Evolutionary conservation across 2,113 vertebrate genomes (phyloP).

Genomic region (Rynchops niger): DNA sequence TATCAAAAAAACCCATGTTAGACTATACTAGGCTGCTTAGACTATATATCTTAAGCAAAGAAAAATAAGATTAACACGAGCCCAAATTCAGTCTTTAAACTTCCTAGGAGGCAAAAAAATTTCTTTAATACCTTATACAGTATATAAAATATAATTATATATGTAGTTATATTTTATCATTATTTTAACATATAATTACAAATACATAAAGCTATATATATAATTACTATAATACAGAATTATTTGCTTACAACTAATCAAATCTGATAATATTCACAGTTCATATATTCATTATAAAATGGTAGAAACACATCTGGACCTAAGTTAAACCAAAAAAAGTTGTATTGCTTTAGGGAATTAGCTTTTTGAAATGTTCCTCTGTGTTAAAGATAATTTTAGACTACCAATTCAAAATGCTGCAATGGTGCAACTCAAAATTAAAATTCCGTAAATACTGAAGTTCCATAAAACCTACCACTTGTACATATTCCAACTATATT

Average conservation of each 20-base stretch:
- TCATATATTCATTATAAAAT: not conserved
- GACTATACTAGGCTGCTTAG: no score
- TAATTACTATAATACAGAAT: not conserved
- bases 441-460: not conserved
- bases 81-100: not conserved
- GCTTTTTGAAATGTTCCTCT: not conserved
- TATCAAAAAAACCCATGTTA: rapidly evolving
- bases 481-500: not conserved
- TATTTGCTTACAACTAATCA: not conserved
- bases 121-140: not conserved
- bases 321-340: not conserved
- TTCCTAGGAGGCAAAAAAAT: not conserved
- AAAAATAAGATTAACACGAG: not conserved
- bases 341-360: not conserved
- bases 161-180: no score
- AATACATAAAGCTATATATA: not conserved
- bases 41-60: not conserved
- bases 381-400: not conserved
- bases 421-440: not conserved
- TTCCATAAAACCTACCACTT: not conserved
- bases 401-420: not conserved
- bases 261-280: not conserved
- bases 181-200: not conserved
- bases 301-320: not conserved
- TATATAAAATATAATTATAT: not conserved